These are phyloP conservation scores for Perca schrenkii DNA, from an alignment of 2,113 vertebrate species.

Conservation along the genomic window DNA sequence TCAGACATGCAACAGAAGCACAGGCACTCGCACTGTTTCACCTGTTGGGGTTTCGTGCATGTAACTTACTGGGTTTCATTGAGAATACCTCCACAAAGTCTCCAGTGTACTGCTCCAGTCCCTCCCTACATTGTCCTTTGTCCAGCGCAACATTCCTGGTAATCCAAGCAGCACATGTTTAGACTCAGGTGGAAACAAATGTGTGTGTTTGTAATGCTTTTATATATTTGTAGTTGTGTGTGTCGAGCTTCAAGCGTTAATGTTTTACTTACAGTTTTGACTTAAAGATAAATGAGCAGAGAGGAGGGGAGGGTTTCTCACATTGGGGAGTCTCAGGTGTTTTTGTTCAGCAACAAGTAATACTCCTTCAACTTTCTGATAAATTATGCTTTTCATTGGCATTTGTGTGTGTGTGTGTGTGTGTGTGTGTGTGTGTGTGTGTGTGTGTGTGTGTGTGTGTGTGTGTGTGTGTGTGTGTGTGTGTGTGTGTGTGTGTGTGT, in stretches of 20 bases:
- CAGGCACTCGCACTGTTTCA: not conserved
- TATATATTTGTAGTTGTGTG: slow-evolving; percentile 3
- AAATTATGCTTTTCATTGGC: too few relatives aligned
- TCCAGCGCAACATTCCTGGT: slow-evolving; percentile 71
- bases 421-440: slow-evolving; percentile 1
- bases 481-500: not conserved
- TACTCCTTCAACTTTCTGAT: too few relatives aligned
- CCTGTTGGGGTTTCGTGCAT: slow-evolving; percentile 2
- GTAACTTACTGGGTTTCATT: slow-evolving; percentile 34
- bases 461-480: not conserved
- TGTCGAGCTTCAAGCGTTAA: slow-evolving; percentile 5
- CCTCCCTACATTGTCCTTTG: slow-evolving; percentile 74
- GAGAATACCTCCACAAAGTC: slow-evolving; percentile 45
- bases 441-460: not conserved
- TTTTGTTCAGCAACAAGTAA: not conserved
- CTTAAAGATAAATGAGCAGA: slow-evolving; percentile 10
- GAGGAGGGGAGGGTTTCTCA: not conserved
- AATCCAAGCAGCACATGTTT: slow-evolving; percentile 71
- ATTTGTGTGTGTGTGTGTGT: slow-evolving; percentile 1
- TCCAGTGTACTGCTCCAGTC: slow-evolving; percentile 42
- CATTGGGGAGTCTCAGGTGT: slow-evolving; percentile 1
- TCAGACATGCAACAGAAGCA: not conserved
- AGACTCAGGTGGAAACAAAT: slow-evolving; percentile 48
- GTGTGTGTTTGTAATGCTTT: not conserved
- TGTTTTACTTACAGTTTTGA: slow-evolving; percentile 14